Base-by-base conservation (phyloP, 2,797 vertebrate genomes). In the Amblyopsis hoosieri region DNA sequence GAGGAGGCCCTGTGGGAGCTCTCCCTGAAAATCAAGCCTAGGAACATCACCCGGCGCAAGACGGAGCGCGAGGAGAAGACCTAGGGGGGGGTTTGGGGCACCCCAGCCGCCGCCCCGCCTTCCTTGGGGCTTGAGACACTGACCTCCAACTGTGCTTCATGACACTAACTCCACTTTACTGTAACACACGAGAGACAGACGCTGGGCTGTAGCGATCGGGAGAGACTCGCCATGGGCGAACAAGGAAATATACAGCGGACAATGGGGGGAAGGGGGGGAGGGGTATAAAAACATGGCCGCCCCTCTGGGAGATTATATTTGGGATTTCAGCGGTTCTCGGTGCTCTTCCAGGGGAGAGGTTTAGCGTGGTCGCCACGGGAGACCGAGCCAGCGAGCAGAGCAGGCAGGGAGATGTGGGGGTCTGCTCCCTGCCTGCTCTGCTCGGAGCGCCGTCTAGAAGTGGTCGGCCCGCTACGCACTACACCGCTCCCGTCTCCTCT, bases 1-100 rank as follows among this genome's bases (percentile, higher is more conserved):
- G 98, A 99, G 86, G 98, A 99, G 87, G 98, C 98, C 3, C 81
- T 99, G 17, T 99, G 98, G 98, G 98, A 99, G 82, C 94, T 99
- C 19, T 99, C 98, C n/a, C 91, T 98, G 74, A 99, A 99, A 88
- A 99, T 99, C 89, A 99, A 98, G 63, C 98, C 98, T 19, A 92
- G 96, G 17, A 98, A 98, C 89, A 96, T 98, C 56, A 90, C 94
- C 0, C 84, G 97, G 64, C 92, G 96, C 64, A 97, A 95, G 83
- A 99, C 97, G 31, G 96, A 98, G 17, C 91, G 97, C 0, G 97
- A 98, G 64, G 97, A 99, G 85, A 99, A 98, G 80, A 98, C 96
- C 88, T 99, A 98, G 93, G 85, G 62, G 9, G n/a, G 71, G 61
- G 71, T 75, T 49, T 48, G 7, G 7, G 57, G 13, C 15, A 29